phyloP scores from a whole-genome alignment of 2,888 invertebrate species.

The Cephus runcator region DNA sequence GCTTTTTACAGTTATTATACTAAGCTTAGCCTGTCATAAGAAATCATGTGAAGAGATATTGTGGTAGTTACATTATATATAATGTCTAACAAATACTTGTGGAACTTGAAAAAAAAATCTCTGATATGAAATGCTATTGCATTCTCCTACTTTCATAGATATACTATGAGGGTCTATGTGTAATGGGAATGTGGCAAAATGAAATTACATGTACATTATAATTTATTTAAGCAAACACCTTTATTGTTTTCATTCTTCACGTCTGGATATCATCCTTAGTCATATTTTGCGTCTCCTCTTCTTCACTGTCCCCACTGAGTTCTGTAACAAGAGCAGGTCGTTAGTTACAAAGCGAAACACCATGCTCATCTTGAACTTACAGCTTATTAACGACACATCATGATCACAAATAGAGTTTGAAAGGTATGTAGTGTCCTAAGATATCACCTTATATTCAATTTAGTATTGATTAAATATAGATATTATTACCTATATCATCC shows the following conservation, averaged over 20 bases:
- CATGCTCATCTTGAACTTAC: background rate
- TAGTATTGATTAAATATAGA: background rate
- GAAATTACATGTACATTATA: conserved; percentile 23
- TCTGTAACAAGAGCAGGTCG: conserved; percentile 46
- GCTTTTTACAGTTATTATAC: conserved; percentile 27
- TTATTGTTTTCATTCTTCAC: conserved; percentile 26
- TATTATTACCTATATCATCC: conserved; percentile 52
- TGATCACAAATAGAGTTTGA: background rate
- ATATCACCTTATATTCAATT: background rate
- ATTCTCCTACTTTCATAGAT: background rate
- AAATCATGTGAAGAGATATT: conserved; percentile 12
- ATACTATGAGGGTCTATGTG: conserved; percentile 8
- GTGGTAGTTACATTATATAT: conserved; percentile 6
- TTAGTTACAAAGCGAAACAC: background rate
- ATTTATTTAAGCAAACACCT: background rate
- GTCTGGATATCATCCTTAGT: conserved; percentile 42
- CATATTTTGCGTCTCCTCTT: conserved; percentile 59
- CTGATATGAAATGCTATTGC: background rate
- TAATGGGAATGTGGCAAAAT: conserved; percentile 8
- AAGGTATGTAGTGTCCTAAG: background rate
- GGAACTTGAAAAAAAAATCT: background rate
- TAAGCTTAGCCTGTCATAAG: conserved; percentile 22
- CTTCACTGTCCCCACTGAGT: conserved; percentile 65
- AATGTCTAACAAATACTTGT: background rate
- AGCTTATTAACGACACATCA: background rate